These are phyloP conservation scores for Bradypus variegatus DNA, from an alignment of 2,797 vertebrate genomes.

Conservation along the genomic window DNA sequence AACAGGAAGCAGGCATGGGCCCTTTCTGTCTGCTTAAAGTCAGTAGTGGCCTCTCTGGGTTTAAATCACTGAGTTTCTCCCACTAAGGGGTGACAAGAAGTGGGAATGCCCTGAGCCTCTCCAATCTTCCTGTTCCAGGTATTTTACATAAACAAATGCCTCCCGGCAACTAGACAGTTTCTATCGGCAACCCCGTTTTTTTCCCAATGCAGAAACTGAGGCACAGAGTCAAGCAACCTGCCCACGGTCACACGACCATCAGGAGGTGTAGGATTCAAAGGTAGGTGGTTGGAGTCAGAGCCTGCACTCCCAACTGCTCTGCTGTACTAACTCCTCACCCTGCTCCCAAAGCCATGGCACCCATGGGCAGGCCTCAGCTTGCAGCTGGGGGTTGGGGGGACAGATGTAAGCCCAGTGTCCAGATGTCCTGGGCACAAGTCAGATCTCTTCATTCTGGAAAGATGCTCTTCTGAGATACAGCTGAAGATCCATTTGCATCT, in stretches of 20 bases:
- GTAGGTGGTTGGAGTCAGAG: background rate
- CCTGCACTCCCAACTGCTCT: background rate
- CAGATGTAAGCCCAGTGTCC: background rate
- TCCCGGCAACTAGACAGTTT: background rate
- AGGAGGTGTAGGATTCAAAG: background rate
- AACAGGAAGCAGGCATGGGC: background rate
- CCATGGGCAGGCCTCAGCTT: fast-evolving
- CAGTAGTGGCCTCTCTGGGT: background rate
- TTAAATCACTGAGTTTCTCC: background rate
- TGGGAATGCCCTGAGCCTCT: fast-evolving
- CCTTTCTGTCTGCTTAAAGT: background rate
- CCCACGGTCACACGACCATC: background rate
- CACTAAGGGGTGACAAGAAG: no score
- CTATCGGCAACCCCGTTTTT: background rate
- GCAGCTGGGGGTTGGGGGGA: background rate
- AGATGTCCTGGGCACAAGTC: background rate
- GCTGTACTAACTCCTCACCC: background rate
- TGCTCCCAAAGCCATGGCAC: background rate
- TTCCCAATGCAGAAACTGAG: background rate
- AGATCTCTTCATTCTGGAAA: background rate
- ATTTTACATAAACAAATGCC: no score
- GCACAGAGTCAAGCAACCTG: background rate
- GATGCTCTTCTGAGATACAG: background rate
- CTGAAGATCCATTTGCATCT: background rate
- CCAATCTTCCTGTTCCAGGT: background rate